Conservation (phyloP, 1,140 invertebrate genomes). For the Halictus rubicundus region DNA sequence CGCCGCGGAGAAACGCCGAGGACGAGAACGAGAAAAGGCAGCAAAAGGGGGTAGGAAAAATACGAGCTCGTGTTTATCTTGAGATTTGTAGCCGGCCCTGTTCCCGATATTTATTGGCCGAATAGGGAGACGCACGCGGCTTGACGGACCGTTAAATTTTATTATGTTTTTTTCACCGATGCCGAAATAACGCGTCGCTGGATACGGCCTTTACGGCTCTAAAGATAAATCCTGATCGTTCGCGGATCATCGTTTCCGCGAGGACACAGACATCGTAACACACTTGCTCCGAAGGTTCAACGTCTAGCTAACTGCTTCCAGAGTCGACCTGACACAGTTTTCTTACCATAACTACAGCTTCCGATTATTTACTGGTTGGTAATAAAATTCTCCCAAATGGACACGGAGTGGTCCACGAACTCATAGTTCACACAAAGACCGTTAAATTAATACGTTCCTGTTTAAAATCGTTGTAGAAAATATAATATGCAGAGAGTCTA, state of each 20-base stretch:
- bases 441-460: too few relatives aligned
- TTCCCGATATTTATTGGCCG: constrained; percentile 76
- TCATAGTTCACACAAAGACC: too few relatives aligned
- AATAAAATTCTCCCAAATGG: not conserved
- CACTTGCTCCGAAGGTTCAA: not conserved
- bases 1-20: constrained; percentile 30
- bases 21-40: constrained; percentile 49
- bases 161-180: constrained; percentile 70
- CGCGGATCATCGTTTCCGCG: constrained; percentile 41
- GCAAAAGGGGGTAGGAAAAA: constrained; percentile 65
- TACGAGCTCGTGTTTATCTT: constrained; percentile 75
- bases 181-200: constrained; percentile 61
- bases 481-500: too few relatives aligned
- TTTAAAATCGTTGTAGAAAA: too few relatives aligned
- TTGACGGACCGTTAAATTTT: constrained; percentile 78
- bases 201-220: constrained; percentile 47
- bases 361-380: not conserved
- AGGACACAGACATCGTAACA: constrained; percentile 10
- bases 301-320: not conserved
- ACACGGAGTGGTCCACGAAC: not conserved
- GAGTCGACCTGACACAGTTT: not conserved
- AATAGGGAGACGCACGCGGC: constrained; percentile 28
- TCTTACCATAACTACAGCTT: not conserved
- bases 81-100: constrained; percentile 75
- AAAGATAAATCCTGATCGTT: constrained; percentile 61